These are phyloP conservation scores for Gasterosteus aculeatus DNA, from an alignment of 2,113 vertebrate genomes.

Conservation along the genomic window DNA sequence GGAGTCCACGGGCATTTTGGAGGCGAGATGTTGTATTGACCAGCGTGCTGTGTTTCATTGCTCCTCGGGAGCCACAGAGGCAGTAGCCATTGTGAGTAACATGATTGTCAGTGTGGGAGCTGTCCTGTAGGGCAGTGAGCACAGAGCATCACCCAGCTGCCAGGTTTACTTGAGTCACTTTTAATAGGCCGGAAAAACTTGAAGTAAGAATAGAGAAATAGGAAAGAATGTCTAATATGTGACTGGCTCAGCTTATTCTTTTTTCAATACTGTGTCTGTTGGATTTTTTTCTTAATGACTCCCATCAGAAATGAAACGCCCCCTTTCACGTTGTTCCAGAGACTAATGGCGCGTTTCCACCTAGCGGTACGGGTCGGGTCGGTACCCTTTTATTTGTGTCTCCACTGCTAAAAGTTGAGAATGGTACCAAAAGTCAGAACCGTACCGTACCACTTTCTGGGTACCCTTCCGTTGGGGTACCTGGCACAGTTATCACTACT, in stretches of 20 bases:
- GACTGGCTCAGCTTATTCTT: conserved; percentile 45
- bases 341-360: neutral
- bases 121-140: neutral
- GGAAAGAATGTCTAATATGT: conserved; percentile 38
- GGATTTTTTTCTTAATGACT: neutral
- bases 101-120: conserved; percentile 2
- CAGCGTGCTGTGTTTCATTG: neutral
- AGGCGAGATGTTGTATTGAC: neutral
- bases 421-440: too few species aligned
- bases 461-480: too few species aligned
- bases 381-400: too few species aligned
- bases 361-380: too few species aligned
- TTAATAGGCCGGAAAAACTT: conserved; percentile 25
- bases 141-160: conserved; percentile 4
- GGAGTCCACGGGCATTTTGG: neutral
- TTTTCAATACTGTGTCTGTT: conserved; percentile 7
- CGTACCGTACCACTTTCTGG: too few species aligned
- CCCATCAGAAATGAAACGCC: neutral
- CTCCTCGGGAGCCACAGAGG: neutral
- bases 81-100: neutral
- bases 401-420: too few species aligned
- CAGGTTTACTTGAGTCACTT: conserved; percentile 24
- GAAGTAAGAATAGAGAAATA: conserved; percentile 6
- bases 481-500: too few species aligned
- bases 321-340: neutral